Percentiles rank a stretch among this genome's conserved stretches.
Conservation (phyloP, 2,888 invertebrate genomes). For the Panorpa germanica region DNA sequence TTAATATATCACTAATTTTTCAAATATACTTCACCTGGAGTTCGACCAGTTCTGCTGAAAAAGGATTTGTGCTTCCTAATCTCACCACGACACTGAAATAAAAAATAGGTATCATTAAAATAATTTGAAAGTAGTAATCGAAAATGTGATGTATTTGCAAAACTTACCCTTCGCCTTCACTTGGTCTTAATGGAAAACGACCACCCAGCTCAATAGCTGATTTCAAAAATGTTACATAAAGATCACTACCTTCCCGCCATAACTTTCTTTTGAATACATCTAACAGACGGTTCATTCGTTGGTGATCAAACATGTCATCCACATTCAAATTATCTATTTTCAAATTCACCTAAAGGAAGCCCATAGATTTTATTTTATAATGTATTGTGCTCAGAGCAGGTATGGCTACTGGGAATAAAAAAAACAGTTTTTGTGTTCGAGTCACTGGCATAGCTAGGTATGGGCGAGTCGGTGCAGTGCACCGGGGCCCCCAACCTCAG, state of each 20-base stretch:
- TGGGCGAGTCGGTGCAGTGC: no score
- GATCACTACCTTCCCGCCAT: slow-evolving; percentile 59
- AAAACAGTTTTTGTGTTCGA: no score
- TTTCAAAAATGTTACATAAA: slow-evolving; percentile 68
- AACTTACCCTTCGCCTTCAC: slow-evolving; percentile 67
- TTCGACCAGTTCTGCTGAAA: slow-evolving; percentile 33
- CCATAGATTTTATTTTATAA: no score
- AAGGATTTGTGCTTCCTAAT: slow-evolving; percentile 54
- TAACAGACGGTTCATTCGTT: slow-evolving; percentile 49
- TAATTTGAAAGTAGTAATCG: slow-evolving; percentile 12
- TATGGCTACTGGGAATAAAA: no score
- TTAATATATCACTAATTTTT: no score
- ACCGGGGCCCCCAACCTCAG: no score
- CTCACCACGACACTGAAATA: slow-evolving; percentile 47
- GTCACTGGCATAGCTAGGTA: no score
- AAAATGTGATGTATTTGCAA: not conserved
- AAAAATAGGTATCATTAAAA: slow-evolving; percentile 10
- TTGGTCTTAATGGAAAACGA: slow-evolving; percentile 59
- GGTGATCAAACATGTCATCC: slow-evolving; percentile 64
- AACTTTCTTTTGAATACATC: slow-evolving; percentile 58
- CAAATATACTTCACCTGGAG: no score
- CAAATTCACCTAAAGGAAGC: no score
- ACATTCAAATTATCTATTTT: slow-evolving; percentile 83
- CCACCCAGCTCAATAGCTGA: slow-evolving; percentile 76
- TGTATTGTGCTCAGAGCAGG: no score